These are phyloP conservation scores for Manis crassicaudata DNA, from an alignment of 2,797 vertebrate species.

Conservation along the genomic window DNA sequence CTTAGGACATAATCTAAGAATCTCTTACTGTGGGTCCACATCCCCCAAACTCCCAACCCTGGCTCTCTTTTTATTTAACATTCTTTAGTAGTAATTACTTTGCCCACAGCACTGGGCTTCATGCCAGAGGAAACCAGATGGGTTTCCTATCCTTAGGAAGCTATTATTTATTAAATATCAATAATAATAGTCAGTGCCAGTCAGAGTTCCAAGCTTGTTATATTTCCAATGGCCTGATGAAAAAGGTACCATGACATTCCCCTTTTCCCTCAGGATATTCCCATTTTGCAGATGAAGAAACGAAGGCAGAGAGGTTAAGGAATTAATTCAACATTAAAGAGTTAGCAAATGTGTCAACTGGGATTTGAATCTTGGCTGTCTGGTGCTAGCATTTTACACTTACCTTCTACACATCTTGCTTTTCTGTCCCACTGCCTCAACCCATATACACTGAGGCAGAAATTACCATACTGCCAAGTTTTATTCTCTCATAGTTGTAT, in stretches of 20 bases:
- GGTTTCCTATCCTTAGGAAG: not conserved
- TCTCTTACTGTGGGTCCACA: no score
- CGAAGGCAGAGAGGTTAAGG: not conserved
- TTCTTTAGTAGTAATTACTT: not conserved
- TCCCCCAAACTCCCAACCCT: not conserved
- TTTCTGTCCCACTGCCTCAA: rapidly evolving
- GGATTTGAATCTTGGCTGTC: not conserved
- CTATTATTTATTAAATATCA: not conserved
- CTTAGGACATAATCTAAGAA: not conserved
- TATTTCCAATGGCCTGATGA: not conserved
- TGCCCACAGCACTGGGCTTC: not conserved
- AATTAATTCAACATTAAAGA: not conserved
- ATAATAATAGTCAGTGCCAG: not conserved
- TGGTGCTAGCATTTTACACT: not conserved
- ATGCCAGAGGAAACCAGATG: not conserved
- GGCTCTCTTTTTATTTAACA: not conserved
- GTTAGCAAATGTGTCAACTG: not conserved
- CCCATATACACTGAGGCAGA: not conserved
- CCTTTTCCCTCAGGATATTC: not conserved
- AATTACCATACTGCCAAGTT: not conserved
- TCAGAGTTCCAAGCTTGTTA: not conserved
- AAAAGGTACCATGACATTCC: not conserved
- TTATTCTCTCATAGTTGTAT: not conserved
- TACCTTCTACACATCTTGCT: not conserved
- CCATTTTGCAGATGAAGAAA: not conserved